These are phyloP conservation scores for Perodicticus potto DNA, from an alignment of 2,797 vertebrate species.

Conservation along the genomic window DNA sequence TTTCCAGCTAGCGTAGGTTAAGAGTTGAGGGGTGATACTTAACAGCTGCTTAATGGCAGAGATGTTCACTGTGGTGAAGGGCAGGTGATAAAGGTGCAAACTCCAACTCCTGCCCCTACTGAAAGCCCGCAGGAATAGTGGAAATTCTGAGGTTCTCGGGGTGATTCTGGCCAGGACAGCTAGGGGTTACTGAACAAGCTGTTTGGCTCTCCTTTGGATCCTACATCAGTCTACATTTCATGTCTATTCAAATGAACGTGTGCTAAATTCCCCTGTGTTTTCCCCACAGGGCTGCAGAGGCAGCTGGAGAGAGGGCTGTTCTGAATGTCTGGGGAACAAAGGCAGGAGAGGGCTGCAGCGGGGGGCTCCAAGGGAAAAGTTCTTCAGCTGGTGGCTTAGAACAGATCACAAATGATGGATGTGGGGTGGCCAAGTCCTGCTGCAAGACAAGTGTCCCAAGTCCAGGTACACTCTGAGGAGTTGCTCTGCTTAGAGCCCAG, in stretches of 20 bases:
- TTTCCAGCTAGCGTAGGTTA: not conserved
- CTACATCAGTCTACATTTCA: not conserved
- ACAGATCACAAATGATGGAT: not conserved
- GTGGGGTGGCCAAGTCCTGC: not conserved
- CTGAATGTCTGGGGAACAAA: not conserved
- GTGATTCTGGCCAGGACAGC: not conserved
- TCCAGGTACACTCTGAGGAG: not conserved
- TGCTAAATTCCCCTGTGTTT: not conserved
- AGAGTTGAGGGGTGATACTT: not conserved
- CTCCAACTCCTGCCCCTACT: not conserved
- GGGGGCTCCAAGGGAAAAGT: not conserved
- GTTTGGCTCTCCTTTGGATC: no score
- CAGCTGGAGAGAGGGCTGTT: not conserved
- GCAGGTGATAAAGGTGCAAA: not conserved
- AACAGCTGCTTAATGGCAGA: not conserved
- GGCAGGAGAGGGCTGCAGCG: not conserved
- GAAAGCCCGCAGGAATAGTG: fast-evolving
- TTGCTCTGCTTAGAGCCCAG: not conserved
- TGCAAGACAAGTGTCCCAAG: not conserved
- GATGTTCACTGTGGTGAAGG: not conserved
- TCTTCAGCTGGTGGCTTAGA: not conserved
- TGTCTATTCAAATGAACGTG: not conserved
- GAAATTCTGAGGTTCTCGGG: fast-evolving
- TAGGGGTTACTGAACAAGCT: not conserved
- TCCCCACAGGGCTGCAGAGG: not conserved